Evolutionary conservation across 1,140 invertebrate species (phyloP).

Genomic region (Cotesia typhae): DNA sequence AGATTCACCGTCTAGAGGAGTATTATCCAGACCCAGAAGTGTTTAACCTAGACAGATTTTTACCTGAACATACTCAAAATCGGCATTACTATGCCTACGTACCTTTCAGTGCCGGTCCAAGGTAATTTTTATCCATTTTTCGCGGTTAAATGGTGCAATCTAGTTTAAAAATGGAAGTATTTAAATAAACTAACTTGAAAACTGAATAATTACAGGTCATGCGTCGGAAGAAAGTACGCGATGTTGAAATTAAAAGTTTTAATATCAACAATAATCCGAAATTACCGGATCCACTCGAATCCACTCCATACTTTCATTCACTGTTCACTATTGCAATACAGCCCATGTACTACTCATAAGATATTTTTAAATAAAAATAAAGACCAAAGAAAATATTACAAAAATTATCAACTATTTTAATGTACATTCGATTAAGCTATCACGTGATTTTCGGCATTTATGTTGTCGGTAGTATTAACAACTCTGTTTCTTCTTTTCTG

Average conservation of each 20-base stretch:
- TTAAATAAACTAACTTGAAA: neutral
- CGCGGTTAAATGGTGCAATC: no score
- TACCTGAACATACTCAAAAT: constrained; percentile 80
- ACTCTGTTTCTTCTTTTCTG: constrained; percentile 25
- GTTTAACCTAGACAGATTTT: constrained; percentile 93
- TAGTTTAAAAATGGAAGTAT: neutral
- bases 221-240: constrained; percentile 76
- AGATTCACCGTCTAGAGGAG: constrained; percentile 80
- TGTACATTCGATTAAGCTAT: neutral
- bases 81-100: constrained; percentile 88
- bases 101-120: constrained; percentile 89
- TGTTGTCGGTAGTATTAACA: neutral
- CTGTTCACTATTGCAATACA: neutral
- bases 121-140: constrained; percentile 64
- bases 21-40: constrained; percentile 83
- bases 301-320: neutral
- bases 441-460: neutral
- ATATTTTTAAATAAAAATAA: constrained; percentile 5
- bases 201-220: constrained; percentile 57
- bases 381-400: neutral
- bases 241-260: constrained; percentile 73
- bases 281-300: constrained; percentile 67
- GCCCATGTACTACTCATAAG: no score
- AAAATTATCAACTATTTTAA: no score
- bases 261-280: constrained; percentile 71